Evolutionary conservation across 1,140 invertebrate species (phyloP).

Genomic region (Drosophila melanica): DNA sequence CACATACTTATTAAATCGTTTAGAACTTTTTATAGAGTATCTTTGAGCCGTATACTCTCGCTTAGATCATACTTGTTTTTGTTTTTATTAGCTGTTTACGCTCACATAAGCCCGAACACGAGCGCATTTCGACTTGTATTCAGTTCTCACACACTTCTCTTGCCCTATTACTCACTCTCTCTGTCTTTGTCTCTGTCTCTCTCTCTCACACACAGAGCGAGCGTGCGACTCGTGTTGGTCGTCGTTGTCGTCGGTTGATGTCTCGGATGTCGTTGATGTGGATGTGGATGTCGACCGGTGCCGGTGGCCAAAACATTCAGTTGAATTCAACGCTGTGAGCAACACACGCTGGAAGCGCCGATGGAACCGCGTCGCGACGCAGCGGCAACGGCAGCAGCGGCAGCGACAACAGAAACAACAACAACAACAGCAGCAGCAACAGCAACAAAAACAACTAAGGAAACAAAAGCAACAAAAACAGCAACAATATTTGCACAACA

Average conservation of each 20-base stretch:
- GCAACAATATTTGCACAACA: background rate
- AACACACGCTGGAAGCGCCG: slow-evolving; percentile 60
- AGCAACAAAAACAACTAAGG: slow-evolving; percentile 19
- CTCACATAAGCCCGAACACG: slow-evolving; percentile 26
- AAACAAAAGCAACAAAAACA: slow-evolving; percentile 19
- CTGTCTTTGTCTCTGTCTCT: slow-evolving; percentile 22
- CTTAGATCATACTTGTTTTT: background rate
- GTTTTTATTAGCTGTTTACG: slow-evolving; percentile 32
- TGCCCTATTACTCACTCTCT: slow-evolving; percentile 13
- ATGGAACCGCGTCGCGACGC: slow-evolving; percentile 56
- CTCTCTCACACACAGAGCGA: slow-evolving; percentile 23
- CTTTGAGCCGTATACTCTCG: background rate
- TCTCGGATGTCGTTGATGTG: slow-evolving; percentile 45
- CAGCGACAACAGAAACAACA: slow-evolving; percentile 39
- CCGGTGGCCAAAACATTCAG: slow-evolving; percentile 64
- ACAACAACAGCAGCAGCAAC: slow-evolving; percentile 15
- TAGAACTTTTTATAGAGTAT: background rate
- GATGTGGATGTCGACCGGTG: slow-evolving; percentile 50
- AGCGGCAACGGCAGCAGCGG: slow-evolving; percentile 51
- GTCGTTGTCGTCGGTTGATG: slow-evolving; percentile 56
- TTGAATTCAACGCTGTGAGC: slow-evolving; percentile 68
- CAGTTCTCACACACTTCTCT: slow-evolving; percentile 22
- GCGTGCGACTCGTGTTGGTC: slow-evolving; percentile 50
- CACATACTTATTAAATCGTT: background rate
- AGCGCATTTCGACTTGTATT: slow-evolving; percentile 31